Percentiles rank a stretch among this genome's conserved stretches.
phyloP scores from a whole-genome alignment of 1,140 invertebrate species.

The Drosophila ficusphila region DNA sequence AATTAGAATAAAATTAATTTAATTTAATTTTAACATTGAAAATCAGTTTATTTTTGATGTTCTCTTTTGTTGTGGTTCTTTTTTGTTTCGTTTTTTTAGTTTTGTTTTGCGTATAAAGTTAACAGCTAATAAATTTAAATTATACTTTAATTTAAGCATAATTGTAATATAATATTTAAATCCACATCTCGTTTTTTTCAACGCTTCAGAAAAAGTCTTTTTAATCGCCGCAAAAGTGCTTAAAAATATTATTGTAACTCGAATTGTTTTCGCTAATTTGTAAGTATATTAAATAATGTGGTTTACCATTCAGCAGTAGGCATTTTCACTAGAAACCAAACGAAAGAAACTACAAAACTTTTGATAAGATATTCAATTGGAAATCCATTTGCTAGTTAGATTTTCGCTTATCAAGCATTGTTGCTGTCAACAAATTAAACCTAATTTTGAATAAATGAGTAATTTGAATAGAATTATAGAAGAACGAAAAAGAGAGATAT shows the following conservation, averaged over 20 bases:
- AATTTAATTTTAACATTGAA: slow-evolving; percentile 79
- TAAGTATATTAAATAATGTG: slow-evolving; percentile 52
- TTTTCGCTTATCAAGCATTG: slow-evolving; percentile 28
- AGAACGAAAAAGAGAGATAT: slow-evolving; percentile 33
- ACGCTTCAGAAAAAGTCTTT: slow-evolving; percentile 73
- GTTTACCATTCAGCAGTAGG: slow-evolving; percentile 34
- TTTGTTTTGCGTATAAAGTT: slow-evolving; percentile 78
- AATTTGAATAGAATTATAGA: slow-evolving; percentile 43
- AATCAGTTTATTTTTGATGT: slow-evolving; percentile 77
- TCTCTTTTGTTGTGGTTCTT: slow-evolving; percentile 63
- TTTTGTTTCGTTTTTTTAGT: slow-evolving; percentile 45
- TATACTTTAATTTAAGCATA: slow-evolving; percentile 79
- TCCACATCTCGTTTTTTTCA: slow-evolving; percentile 58
- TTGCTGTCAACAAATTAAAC: slow-evolving; percentile 55
- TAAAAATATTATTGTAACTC: slow-evolving; percentile 75
- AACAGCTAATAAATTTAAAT: slow-evolving; percentile 81
- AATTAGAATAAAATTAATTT: slow-evolving; percentile 69
- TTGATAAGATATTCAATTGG: slow-evolving; percentile 18
- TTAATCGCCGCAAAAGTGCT: slow-evolving; percentile 78
- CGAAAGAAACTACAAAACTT: slow-evolving; percentile 45
- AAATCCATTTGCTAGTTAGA: slow-evolving; percentile 37
- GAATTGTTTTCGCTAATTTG: slow-evolving; percentile 55
- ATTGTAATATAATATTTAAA: slow-evolving; percentile 74
- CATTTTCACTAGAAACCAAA: slow-evolving; percentile 61
- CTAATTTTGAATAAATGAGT: slow-evolving; percentile 59